Evolutionary conservation across 2,113 vertebrate genomes (phyloP), one percentile per base, ranked within the genome.

Genomic region (Taurulus bubalis): DNA sequence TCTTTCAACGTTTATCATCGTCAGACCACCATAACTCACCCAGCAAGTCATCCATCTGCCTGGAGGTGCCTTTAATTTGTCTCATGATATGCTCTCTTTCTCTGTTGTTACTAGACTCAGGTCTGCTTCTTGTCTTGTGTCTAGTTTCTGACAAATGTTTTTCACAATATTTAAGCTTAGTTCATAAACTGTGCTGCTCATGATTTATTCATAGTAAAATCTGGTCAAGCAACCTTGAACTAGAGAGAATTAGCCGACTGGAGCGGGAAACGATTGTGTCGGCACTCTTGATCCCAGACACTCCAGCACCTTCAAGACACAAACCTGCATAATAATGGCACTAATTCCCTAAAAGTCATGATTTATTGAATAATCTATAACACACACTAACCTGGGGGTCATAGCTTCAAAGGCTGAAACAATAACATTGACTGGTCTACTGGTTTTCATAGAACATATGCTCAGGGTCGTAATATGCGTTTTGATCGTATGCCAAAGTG

Each of bases 361-460:
- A 88, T 84, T 87, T 90, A 85, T 82, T 8, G 30, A 79, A 80
- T 83, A 85, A 82, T 60, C 47, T 73, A 59, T 51, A 63, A 66
- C 60, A 76, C 36, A 85, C 69, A 47, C n/a, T 60, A 72, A 80
- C 65, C 79, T 59, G 56, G 49, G 66, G 74, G 70, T 80, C 73
- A 69, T 6, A 16, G 64, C 84, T 87, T 90, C 85, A 90, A 90
- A 89, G 83, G 64, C 36, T 64, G 32, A 64, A 84, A 79, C 71
- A 86, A 79, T 68, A 77, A 84, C 79, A 83, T 77, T 62, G 71
- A 73, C 62, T 55, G 71, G 32, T 85, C 77, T 26, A 71, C 77
- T 65, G 38, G 59, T 85, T 90, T 89, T 89, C 70, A 87, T 69
- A 69, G 72, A 86, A 65, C 81, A 76, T 60, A 73, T 86, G 79